Percentiles rank a stretch among this genome's conserved stretches.
Evolutionary conservation across 2,888 invertebrate species (phyloP).

Genomic region (Calephelis perditalis): DNA sequence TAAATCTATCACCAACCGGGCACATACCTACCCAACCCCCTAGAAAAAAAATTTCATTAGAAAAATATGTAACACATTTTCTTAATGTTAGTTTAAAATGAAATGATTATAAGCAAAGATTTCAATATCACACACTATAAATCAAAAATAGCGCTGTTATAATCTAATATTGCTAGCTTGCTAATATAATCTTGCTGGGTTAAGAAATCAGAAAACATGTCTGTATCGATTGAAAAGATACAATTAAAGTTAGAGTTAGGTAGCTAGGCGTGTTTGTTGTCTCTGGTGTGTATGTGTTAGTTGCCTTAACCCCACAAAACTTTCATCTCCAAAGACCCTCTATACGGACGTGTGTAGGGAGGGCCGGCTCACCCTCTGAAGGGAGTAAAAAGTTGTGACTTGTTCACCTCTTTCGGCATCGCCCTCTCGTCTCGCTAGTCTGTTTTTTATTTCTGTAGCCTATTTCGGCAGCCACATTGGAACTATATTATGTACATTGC

Average conservation of each 20-base stretch:
- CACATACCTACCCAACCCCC: too few species aligned
- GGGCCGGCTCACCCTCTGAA: slow-evolving; percentile 55
- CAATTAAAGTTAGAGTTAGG: slow-evolving; percentile 77
- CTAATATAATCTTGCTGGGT: neutral
- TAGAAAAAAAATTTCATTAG: too few species aligned
- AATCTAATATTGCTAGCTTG: too few species aligned
- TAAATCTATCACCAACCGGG: too few species aligned
- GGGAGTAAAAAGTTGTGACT: slow-evolving; percentile 77
- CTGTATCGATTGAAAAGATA: slow-evolving; percentile 73
- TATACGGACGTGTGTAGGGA: slow-evolving; percentile 42
- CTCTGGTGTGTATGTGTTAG: slow-evolving; percentile 62
- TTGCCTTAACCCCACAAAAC: slow-evolving; percentile 72
- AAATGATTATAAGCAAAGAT: too few species aligned
- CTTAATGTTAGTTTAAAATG: too few species aligned
- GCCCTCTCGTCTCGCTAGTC: slow-evolving; percentile 59
- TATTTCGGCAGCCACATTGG: slow-evolving; percentile 10
- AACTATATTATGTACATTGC: slow-evolving; percentile 6
- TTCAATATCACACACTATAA: too few species aligned
- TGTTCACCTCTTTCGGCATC: slow-evolving; percentile 77
- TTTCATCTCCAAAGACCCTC: slow-evolving; percentile 72
- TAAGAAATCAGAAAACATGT: slow-evolving; percentile 11
- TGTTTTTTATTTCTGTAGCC: slow-evolving; percentile 45
- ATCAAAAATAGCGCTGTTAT: too few species aligned
- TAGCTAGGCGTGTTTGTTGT: slow-evolving; percentile 70
- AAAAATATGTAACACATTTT: too few species aligned